Evolutionary conservation across 92 coral and sea anemone species (phyloP), one percentile per base, ranked within the genome.

Genomic region (Actinostola sp.): DNA sequence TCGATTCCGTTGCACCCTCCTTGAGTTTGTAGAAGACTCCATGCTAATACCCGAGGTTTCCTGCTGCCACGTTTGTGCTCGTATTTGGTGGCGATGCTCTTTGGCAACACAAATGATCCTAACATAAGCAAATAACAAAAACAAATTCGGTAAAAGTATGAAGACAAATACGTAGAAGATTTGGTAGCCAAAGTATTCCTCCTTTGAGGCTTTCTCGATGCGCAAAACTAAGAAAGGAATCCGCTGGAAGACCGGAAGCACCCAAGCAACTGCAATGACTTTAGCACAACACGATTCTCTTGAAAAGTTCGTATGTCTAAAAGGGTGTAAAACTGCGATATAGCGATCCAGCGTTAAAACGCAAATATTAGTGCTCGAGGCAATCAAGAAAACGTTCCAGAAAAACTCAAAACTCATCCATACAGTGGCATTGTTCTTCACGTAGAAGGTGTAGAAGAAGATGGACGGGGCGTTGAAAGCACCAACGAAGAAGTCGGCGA

Each of bases 401-500:
- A 75, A 34, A 28, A 63, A 75, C 54, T 75, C 64, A 38, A 50
- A 31, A 12, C 30, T 29, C 13, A 73, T 26, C 64, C 64, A 63
- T 3, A 66, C 39, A 17, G 0, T 4, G 9, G 21, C 8, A n/a
- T 64, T 24, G 7, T 62, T 17, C 13, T 23, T 49, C 16, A 63
- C 25, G 34, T 32, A 39, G 15, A 63, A 75, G 0, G 49, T 20
- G 62, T 75, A 63, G 1, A 75, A 0, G 38, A 64, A n/a, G 11
- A 75, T 11, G 0, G 60, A 14, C 0, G 72, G 71, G 1, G 51
- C 43, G 48, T 75, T 75, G 73, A 48, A 75, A 0, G 46, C 49
- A 17, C 81, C 81, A 1, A 75, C 81, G 34, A 50, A 49, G 25
- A 75, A 75, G 72, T 75, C 81, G 5, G 72, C 72, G 0, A 64